phyloP scores from a whole-genome alignment of 1,140 invertebrate species.

The Hyposmocoma kahamanoa region DNA sequence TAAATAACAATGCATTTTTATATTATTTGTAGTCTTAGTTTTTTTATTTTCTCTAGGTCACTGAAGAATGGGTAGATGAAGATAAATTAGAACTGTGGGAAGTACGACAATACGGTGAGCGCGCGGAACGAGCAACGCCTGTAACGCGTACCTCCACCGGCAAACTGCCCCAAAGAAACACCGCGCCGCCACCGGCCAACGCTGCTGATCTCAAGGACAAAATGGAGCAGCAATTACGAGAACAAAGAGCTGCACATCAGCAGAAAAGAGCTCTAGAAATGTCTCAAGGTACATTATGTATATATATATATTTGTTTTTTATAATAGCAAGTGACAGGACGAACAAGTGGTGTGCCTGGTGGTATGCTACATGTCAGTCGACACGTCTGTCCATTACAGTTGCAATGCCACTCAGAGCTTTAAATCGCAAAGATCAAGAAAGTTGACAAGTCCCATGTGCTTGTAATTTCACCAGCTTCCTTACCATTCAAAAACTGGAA shows the following conservation, averaged over 20 bases:
- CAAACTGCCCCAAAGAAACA: constrained; percentile 75
- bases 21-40: no score
- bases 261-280: constrained; percentile 85
- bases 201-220: constrained; percentile 92
- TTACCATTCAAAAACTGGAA: no score
- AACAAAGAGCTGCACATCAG: constrained; percentile 90
- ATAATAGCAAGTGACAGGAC: no score
- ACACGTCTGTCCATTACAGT: no score
- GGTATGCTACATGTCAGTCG: no score
- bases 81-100: constrained; percentile 97
- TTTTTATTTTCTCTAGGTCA: constrained; percentile 71
- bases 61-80: constrained; percentile 97
- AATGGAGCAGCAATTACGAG: constrained; percentile 90
- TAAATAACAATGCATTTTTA: no score
- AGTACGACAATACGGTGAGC: constrained; percentile 96
- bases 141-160: constrained; percentile 84
- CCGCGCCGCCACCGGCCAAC: constrained; percentile 71
- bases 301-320: no score
- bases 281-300: constrained; percentile 63
- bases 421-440: no score
- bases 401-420: no score
- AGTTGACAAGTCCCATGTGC: no score
- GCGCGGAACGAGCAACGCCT: constrained; percentile 76
- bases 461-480: no score
- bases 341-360: no score